A percentile compares a stretch with the other conserved stretches of the same genome.
These are phyloP conservation scores for Ceratosolen solmsi DNA, from an alignment of 1,140 invertebrate species.

Conservation along the genomic window DNA sequence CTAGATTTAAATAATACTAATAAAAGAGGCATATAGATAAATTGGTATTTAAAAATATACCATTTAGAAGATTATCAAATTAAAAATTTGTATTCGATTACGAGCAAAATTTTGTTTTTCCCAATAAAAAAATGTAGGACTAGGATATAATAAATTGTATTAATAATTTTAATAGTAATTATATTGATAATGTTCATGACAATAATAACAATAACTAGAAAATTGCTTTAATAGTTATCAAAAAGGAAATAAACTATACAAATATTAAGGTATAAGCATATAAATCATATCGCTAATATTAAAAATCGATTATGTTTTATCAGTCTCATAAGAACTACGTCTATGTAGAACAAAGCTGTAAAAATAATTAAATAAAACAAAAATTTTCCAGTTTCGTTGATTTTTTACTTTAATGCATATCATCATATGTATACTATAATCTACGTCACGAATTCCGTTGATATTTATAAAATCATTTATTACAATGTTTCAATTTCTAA, in stretches of 20 bases:
- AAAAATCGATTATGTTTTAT: conserved; percentile 32
- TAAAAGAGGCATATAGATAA: conserved; percentile 4
- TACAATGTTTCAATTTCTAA: too few relatives aligned
- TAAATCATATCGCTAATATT: neutral
- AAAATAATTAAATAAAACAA: neutral
- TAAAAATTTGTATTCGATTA: neutral
- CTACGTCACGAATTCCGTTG: too few relatives aligned
- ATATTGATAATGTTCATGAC: neutral
- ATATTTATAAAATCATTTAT: too few relatives aligned
- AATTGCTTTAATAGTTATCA: neutral
- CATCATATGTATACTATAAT: neutral
- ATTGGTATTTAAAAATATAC: conserved; percentile 45
- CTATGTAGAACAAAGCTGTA: neutral
- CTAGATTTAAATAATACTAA: neutral
- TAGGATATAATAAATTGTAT: too few relatives aligned
- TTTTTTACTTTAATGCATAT: neutral
- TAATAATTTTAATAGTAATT: neutral
- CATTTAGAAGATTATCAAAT: conserved; percentile 38
- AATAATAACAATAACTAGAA: conserved; percentile 25
- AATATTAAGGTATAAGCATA: neutral
- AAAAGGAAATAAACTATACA: neutral
- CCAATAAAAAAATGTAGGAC: too few relatives aligned
- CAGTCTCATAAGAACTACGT: conserved; percentile 18
- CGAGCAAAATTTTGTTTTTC: neutral
- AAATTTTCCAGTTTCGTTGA: too few relatives aligned